Evolutionary conservation across 2,888 invertebrate species (phyloP), one percentile per base, ranked within the genome.

Genomic region (Athripsodes cinereus): DNA sequence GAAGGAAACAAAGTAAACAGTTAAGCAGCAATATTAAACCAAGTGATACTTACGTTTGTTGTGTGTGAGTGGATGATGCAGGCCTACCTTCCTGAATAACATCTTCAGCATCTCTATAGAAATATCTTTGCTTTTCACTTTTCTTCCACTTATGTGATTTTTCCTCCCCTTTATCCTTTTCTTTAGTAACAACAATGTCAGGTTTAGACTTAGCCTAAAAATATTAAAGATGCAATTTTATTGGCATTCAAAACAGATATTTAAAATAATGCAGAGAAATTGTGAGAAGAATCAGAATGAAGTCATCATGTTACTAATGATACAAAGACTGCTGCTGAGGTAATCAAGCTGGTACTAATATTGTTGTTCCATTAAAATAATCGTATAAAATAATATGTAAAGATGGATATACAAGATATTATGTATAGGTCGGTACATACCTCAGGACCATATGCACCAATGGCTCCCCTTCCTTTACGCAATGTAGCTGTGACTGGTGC

Each of bases 401-500:
- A n/a, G n/a, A n/a, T n/a, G n/a, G n/a, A n/a, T n/a, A n/a, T n/a
- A n/a, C n/a, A n/a, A n/a, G n/a, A n/a, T n/a, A n/a, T n/a, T n/a
- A n/a, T n/a, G n/a, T n/a, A n/a, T n/a, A n/a, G n/a, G n/a, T n/a
- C n/a, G n/a, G n/a, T n/a, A n/a, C 81, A 73, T 66, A 87, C 88
- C 69, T 93, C 93, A 0, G 91, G 90, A 0, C 93, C 93, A 70
- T 93, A 93, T 0, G 92, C 92, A 6, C 92, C 92, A 55, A 99
- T 92, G 1, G 98, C 96, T 1, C 96, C 98, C 66, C 96, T 81
- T 2, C 98, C 98, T 73, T 92, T 93, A 56, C 99, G 81, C 54
- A 95, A 76, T 52, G 90, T 88, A 0, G 96, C 98, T 71, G 96
- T 92, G 10, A 99, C 94, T 0, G 99, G 99, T 13, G 92, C 91